Conservation (phyloP, 2,888 invertebrate species). For the Amblyjoppa proteus region DNA sequence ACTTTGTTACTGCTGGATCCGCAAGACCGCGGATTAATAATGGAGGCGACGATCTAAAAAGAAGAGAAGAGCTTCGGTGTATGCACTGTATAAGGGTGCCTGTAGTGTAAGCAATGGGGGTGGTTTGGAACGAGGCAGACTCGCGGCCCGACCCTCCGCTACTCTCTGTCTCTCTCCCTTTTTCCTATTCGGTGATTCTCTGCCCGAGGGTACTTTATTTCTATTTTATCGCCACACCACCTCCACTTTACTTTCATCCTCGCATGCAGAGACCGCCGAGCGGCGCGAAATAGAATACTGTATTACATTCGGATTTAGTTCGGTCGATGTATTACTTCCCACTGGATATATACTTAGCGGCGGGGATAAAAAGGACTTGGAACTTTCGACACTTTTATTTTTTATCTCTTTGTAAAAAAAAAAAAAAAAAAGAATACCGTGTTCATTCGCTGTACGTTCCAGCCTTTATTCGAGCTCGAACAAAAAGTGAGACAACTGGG, state of each 20-base stretch:
- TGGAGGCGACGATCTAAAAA: conserved; percentile 45
- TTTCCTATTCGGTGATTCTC: conserved; percentile 1
- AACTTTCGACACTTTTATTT: not conserved
- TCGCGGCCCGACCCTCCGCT: not conserved
- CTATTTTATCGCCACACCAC: conserved; percentile 13
- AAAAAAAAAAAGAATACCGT: not conserved
- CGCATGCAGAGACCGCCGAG: not conserved
- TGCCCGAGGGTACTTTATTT: not conserved
- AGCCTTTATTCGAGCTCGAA: not conserved
- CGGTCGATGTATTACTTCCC: conserved; percentile 4
- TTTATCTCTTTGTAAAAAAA: not conserved
- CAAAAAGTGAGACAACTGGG: not conserved
- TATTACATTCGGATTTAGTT: not conserved
- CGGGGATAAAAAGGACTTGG: not conserved
- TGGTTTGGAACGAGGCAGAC: not conserved
- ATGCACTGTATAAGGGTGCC: not conserved
- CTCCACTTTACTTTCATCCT: not conserved
- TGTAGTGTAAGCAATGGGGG: not conserved
- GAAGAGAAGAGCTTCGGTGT: not conserved
- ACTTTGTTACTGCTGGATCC: conserved; percentile 63
- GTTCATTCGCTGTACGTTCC: not conserved
- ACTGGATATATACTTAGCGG: not conserved
- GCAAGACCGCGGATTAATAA: conserved; percentile 63
- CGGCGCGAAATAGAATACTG: conserved; percentile 4
- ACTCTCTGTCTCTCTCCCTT: not conserved